Evolutionary conservation across 2,797 vertebrate genomes (phyloP), one percentile per base, ranked within the genome.

Genomic region (Tiaroga cobitis): DNA sequence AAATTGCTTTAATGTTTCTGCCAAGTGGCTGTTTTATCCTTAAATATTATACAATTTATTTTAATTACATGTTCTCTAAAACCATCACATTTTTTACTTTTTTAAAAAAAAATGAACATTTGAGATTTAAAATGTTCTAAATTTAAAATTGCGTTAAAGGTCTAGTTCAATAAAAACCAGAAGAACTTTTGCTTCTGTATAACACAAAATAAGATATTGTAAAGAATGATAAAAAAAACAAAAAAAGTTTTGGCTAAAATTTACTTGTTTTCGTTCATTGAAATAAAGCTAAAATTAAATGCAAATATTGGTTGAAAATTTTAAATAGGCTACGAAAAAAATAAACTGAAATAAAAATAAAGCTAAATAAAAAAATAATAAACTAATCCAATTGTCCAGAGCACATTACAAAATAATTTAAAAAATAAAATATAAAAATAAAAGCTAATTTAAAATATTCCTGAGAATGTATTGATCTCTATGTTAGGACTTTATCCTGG

Each of bases 91-190:
- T 29, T 11, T 29, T 63, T 63, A 63, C n/a, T 10, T n/a, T n/a
- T n/a, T n/a, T 37, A 0, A 1, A 61, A 61, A 15, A 63, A 29
- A 15, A 4, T 3, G 0, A 8, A 24, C 54, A 56, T 56, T 24
- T 56, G 8, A 24, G 21, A 15, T 61, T 26, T n/a, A 11, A 59
- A 59, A 59, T n/a, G 8, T n/a, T 54, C 2, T 54, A 24, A 3
- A 54, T n/a, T 10, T 56, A 4, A 56, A 54, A 24, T 3, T 56
- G 54, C 8, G 21, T 56, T 9, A 56, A 56, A 56, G 54, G 8
- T 24, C 8, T 24, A 3, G 54, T 56, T 56, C 54, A 59, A n/a
- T n/a, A n/a, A n/a, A n/a, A n/a, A n/a, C 3, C 19, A 21, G 51
- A n/a, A n/a, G 24, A n/a, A 59, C 13, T 61, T 2, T 26, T 61